These are phyloP conservation scores for Zygothrica quintamaculata DNA, from an alignment of 2,888 invertebrate species.

Conservation along the genomic window DNA sequence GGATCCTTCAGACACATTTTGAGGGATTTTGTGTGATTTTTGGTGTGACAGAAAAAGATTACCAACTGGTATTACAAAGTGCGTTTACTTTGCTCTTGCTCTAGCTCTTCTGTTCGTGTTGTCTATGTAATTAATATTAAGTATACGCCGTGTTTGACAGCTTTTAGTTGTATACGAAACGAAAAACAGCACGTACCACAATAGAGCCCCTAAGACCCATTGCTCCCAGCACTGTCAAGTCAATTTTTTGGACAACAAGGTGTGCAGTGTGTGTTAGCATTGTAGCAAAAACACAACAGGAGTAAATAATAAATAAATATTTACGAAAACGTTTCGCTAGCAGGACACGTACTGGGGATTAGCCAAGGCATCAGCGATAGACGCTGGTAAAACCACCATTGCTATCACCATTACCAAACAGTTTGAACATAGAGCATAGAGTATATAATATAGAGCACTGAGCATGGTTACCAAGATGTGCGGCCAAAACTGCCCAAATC, in stretches of 20 bases:
- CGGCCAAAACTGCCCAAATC: slow-evolving; percentile 46
- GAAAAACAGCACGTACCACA: slow-evolving; percentile 62
- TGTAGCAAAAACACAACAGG: slow-evolving; percentile 41
- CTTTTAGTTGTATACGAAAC: slow-evolving; percentile 52
- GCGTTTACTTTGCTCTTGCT: slow-evolving; percentile 34
- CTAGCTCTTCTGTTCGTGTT: no score
- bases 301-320: slow-evolving; percentile 79
- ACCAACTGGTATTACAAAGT: slow-evolving; percentile 37
- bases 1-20: slow-evolving; percentile 16
- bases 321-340: slow-evolving; percentile 71
- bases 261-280: no score
- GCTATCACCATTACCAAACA: background rate
- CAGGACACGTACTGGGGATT: slow-evolving; percentile 75
- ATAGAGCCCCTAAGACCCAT: slow-evolving; percentile 54
- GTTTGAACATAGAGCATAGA: no score
- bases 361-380: slow-evolving; percentile 45
- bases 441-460: no score
- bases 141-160: slow-evolving; percentile 75
- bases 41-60: slow-evolving; percentile 49
- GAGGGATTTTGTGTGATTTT: slow-evolving; percentile 38
- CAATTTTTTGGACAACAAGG: slow-evolving; percentile 62
- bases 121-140: slow-evolving; percentile 74
- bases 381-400: background rate
- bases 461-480: slow-evolving; percentile 58
- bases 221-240: slow-evolving; percentile 57